These are phyloP conservation scores for Tetrao urogallus DNA, from an alignment of 2,113 vertebrate species.

Conservation along the genomic window DNA sequence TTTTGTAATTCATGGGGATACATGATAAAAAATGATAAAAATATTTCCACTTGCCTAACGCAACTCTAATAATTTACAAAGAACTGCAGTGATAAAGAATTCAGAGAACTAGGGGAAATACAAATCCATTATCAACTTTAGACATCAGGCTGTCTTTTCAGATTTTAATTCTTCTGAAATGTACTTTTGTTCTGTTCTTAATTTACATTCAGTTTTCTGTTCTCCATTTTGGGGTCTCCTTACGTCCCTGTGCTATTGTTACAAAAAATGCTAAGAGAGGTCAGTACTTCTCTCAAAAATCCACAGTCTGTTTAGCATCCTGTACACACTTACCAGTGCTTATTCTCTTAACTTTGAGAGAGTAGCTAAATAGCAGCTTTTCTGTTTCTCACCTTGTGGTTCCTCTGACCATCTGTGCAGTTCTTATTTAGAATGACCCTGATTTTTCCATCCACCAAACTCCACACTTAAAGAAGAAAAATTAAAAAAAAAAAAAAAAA, in stretches of 20 bases:
- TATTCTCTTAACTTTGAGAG: conserved; percentile 47
- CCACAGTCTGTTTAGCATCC: background rate
- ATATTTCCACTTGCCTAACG: conserved; percentile 4
- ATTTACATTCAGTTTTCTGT: conserved; percentile 63
- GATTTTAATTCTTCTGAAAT: conserved; percentile 62
- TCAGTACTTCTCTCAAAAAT: conserved; percentile 29
- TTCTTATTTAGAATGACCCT: background rate
- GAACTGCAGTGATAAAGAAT: conserved; percentile 58
- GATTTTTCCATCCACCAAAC: conserved; percentile 18
- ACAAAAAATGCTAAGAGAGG: background rate
- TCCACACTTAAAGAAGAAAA: background rate
- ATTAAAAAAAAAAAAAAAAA: background rate
- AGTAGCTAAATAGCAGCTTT: background rate
- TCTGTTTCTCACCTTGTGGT: conserved; percentile 34
- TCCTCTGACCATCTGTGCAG: conserved; percentile 40
- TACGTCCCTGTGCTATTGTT: conserved; percentile 41
- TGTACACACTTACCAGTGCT: conserved; percentile 34
- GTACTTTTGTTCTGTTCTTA: conserved; percentile 66
- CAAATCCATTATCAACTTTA: conserved; percentile 58
- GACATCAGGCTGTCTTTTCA: conserved; percentile 47
- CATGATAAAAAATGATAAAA: conserved; percentile 28
- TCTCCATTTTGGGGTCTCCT: background rate
- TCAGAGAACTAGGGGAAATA: conserved; percentile 44
- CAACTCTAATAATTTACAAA: conserved; percentile 54
- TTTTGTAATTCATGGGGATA: conserved; percentile 43